Percentiles rank a stretch among this genome's conserved stretches.
Conservation (phyloP, 2,797 vertebrate species). For the Sebastolobus altivelis region DNA sequence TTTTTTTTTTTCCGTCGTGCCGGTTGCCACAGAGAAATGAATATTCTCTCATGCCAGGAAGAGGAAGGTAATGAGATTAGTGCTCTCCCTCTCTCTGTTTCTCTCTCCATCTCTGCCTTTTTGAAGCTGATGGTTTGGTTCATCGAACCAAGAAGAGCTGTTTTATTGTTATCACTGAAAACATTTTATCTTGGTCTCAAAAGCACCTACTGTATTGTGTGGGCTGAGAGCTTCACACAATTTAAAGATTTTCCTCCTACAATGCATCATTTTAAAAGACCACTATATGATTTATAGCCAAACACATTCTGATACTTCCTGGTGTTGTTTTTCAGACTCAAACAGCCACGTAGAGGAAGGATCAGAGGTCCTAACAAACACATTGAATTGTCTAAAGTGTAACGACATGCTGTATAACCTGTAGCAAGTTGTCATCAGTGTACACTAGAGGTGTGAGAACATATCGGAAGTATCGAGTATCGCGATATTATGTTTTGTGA, state of each 20-base stretch:
- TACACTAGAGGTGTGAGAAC: too few relatives aligned
- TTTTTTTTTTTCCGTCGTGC: constrained; percentile 63
- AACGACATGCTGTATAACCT: constrained; percentile 33
- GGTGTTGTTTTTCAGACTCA: constrained; percentile 40
- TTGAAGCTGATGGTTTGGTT: constrained; percentile 70
- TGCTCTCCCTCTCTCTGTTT: constrained; percentile 60
- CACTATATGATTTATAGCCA: constrained; percentile 53
- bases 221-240: constrained; percentile 59
- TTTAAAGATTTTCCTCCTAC: constrained; percentile 72
- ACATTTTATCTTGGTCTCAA: constrained; percentile 71
- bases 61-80: constrained; percentile 81
- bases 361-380: constrained; percentile 47
- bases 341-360: constrained; percentile 4
- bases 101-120: constrained; percentile 66
- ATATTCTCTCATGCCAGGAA: constrained; percentile 78
- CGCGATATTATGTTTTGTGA: fast-evolving
- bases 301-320: constrained; percentile 25
- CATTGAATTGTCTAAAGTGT: constrained; percentile 56
- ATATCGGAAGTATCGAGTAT: too few relatives aligned
- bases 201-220: constrained; percentile 70
- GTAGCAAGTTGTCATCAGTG: constrained; percentile 23
- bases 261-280: constrained; percentile 58
- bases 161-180: constrained; percentile 74
- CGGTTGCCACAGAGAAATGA: constrained; percentile 74
- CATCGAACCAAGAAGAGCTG: constrained; percentile 70